These are phyloP conservation scores for Eupelmus urozonus DNA, from an alignment of 2,888 invertebrate genomes.

Conservation along the genomic window DNA sequence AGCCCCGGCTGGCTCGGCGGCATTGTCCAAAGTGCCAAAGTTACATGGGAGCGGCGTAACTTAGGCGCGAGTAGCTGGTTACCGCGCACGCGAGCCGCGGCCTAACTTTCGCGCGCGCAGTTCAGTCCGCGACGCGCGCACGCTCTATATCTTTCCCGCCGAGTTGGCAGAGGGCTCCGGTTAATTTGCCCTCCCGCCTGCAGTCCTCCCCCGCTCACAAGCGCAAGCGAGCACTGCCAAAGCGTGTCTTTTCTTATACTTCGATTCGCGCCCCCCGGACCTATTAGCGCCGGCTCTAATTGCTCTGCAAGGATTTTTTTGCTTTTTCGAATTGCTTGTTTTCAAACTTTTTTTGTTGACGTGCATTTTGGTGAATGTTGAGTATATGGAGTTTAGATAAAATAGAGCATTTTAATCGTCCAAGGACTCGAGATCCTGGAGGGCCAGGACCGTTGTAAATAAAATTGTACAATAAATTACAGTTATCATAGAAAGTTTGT, in stretches of 20 bases:
- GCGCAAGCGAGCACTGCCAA: neutral
- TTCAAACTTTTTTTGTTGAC: too few species aligned
- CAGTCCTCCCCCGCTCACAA: too few species aligned
- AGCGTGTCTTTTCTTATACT: slow-evolving; percentile 31
- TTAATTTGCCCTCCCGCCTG: slow-evolving; percentile 25
- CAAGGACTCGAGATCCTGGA: too few species aligned
- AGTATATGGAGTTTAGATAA: too few species aligned
- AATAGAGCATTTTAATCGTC: too few species aligned
- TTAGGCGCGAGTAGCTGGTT: slow-evolving; percentile 68
- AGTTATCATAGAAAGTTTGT: too few species aligned
- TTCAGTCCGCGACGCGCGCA: slow-evolving; percentile 19
- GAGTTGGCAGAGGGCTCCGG: slow-evolving; percentile 57
- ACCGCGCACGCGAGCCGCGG: slow-evolving; percentile 67
- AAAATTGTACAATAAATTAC: too few species aligned
- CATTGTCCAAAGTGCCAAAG: slow-evolving; percentile 75
- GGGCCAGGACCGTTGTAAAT: too few species aligned
- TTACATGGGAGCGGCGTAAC: slow-evolving; percentile 70
- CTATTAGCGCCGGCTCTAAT: slow-evolving; percentile 18
- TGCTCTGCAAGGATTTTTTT: neutral
- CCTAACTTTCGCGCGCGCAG: slow-evolving; percentile 36
- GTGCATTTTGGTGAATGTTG: too few species aligned
- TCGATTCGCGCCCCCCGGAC: slow-evolving; percentile 21
- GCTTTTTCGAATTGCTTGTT: too few species aligned
- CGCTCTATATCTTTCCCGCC: slow-evolving; percentile 6
- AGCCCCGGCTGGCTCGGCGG: slow-evolving; percentile 52